Percentiles rank a stretch among this genome's conserved stretches.
phyloP scores from a whole-genome alignment of 2,113 vertebrate species.

The Mormoops blainvillei region DNA sequence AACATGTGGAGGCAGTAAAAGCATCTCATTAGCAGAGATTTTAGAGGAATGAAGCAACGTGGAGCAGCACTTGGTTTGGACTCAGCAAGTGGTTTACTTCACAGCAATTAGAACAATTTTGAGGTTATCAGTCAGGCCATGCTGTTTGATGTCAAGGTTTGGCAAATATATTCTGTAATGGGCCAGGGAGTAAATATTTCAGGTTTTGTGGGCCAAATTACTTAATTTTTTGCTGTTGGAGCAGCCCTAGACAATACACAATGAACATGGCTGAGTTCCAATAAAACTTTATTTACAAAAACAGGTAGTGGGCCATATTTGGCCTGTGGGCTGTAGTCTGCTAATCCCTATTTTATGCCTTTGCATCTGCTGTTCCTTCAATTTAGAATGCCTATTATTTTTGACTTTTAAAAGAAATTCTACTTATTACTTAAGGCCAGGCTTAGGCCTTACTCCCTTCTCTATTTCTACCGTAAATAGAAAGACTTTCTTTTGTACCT shows the following conservation, averaged over 20 bases:
- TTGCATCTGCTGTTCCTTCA: not conserved
- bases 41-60: not conserved
- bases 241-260: not conserved
- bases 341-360: not conserved
- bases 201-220: not conserved
- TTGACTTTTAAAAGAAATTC: not conserved
- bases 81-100: not conserved
- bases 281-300: slow-evolving; percentile 45
- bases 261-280: not conserved
- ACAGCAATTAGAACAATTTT: not conserved
- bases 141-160: not conserved
- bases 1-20: not conserved
- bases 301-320: not conserved
- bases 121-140: not conserved
- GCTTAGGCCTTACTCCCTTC: not conserved
- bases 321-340: not conserved
- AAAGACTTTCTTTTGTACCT: not conserved
- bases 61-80: not conserved
- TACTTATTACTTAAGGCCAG: not conserved
- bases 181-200: not conserved
- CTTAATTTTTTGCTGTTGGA: not conserved
- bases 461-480: not conserved
- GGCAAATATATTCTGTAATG: not conserved
- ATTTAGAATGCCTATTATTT: not conserved
- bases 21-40: not conserved